A percentile compares a stretch with the other conserved stretches of the same genome.
Evolutionary conservation across 92 coral and sea anemone genomes (phyloP).

Genomic region (Palythoa grandiflora): DNA sequence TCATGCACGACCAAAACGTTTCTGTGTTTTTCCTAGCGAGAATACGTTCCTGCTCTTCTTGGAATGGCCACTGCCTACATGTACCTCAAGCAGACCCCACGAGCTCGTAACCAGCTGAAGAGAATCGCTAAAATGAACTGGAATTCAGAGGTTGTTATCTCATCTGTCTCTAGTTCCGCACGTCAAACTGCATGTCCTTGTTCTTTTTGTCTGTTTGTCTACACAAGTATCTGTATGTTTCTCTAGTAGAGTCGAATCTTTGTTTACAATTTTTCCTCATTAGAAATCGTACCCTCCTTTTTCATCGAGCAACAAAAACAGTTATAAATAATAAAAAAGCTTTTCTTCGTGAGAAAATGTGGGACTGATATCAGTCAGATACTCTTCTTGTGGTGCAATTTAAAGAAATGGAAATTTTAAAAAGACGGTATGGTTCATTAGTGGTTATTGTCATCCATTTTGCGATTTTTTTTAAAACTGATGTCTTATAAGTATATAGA

Average conservation of each 20-base stretch:
- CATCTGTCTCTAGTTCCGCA: neutral
- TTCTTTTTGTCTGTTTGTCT: neutral
- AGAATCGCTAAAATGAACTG: slow-evolving; percentile 99
- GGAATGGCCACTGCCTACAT: slow-evolving; percentile 99
- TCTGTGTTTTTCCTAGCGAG: slow-evolving; percentile 65
- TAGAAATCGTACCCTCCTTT: too few relatives aligned
- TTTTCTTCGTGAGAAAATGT: too few relatives aligned
- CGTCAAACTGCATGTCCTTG: neutral
- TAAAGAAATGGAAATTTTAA: too few relatives aligned
- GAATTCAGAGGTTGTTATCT: slow-evolving; percentile 85
- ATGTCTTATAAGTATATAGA: too few relatives aligned
- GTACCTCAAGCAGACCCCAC: slow-evolving; percentile 99
- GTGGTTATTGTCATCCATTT: too few relatives aligned
- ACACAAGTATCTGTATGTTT: neutral
- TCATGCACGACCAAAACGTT: neutral
- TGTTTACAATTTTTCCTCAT: neutral
- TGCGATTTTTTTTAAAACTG: too few relatives aligned
- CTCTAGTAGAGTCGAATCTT: neutral
- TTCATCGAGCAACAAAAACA: too few relatives aligned
- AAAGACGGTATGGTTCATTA: too few relatives aligned
- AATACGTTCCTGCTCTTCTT: slow-evolving; percentile 89
- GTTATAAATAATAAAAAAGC: too few relatives aligned
- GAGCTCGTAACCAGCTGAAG: slow-evolving; percentile 98
- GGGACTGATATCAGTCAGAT: too few relatives aligned
- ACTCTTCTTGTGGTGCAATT: too few relatives aligned